A percentile compares a stretch with the other conserved stretches of the same genome.
These are phyloP conservation scores for Condylostylus longicornis DNA, from an alignment of 1,140 invertebrate genomes.

Conservation along the genomic window DNA sequence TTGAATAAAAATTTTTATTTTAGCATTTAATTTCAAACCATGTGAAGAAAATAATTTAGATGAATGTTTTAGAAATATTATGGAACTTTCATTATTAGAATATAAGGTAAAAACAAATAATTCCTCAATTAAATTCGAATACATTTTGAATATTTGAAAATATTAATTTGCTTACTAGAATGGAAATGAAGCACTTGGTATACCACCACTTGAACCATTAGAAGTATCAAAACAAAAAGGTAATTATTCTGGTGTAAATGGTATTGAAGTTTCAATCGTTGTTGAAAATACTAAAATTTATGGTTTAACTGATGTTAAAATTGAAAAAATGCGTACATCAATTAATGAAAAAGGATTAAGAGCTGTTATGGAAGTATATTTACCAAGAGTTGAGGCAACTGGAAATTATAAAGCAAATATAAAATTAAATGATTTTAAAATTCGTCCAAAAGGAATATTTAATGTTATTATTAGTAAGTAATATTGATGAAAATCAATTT, in stretches of 20 bases:
- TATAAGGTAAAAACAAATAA: too few relatives aligned
- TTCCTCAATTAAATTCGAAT: too few relatives aligned
- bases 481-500: too few relatives aligned
- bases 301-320: slow-evolving; percentile 18
- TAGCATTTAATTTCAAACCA: too few relatives aligned
- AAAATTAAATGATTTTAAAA: slow-evolving; percentile 24
- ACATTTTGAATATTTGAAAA: neutral
- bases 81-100: too few relatives aligned
- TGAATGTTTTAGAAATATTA: too few relatives aligned
- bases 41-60: too few relatives aligned
- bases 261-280: slow-evolving; percentile 19
- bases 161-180: slow-evolving; percentile 6
- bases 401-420: slow-evolving; percentile 27
- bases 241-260: slow-evolving; percentile 17
- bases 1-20: too few relatives aligned
- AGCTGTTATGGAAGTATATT: slow-evolving; percentile 13
- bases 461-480: slow-evolving; percentile 26
- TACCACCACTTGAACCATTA: slow-evolving; percentile 28
- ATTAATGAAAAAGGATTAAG: slow-evolving; percentile 16
- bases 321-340: slow-evolving; percentile 21
- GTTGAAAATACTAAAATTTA: slow-evolving; percentile 19
- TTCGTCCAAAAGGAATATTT: slow-evolving; percentile 26
- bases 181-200: slow-evolving; percentile 22
- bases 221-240: slow-evolving; percentile 18
- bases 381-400: slow-evolving; percentile 20